These are phyloP conservation scores for Rotaria magnacalcarata DNA, from an alignment of 2,888 invertebrate genomes.

Conservation along the genomic window DNA sequence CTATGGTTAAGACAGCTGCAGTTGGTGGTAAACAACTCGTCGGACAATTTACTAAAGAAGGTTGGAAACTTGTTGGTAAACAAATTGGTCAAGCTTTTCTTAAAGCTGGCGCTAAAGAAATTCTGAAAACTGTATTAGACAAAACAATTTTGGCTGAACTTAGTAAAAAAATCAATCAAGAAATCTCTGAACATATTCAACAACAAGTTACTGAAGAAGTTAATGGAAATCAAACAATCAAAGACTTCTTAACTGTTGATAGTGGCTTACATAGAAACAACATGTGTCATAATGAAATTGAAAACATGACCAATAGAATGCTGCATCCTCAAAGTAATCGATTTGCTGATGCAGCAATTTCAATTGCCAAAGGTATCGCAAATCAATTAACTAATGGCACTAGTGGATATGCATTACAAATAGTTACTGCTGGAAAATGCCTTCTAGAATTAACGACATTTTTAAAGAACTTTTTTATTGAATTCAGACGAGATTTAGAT, in stretches of 20 bases:
- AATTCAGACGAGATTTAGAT: not conserved
- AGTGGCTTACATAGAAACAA: too few relatives aligned
- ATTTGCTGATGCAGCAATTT: not conserved
- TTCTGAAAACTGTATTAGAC: not conserved
- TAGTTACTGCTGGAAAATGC: not conserved
- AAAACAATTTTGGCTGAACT: not conserved
- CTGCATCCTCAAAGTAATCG: not conserved
- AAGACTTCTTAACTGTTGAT: too few relatives aligned
- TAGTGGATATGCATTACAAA: not conserved
- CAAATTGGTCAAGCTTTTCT: constrained; percentile 16
- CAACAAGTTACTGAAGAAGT: too few relatives aligned
- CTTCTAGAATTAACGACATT: not conserved
- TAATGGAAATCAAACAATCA: too few relatives aligned
- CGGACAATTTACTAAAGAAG: constrained; percentile 21
- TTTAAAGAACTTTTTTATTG: not conserved
- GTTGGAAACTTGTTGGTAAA: constrained; percentile 6
- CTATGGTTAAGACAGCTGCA: not conserved
- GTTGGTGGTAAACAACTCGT: not conserved
- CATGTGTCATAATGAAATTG: not conserved
- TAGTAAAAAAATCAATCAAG: not conserved
- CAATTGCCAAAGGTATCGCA: not conserved
- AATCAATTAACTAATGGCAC: constrained; percentile 1
- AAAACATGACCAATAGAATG: not conserved
- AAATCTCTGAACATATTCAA: not conserved
- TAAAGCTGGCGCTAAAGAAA: constrained; percentile 7